Conservation (phyloP, 2,113 vertebrate genomes). For the Heterotilapia buettikoferi region DNA sequence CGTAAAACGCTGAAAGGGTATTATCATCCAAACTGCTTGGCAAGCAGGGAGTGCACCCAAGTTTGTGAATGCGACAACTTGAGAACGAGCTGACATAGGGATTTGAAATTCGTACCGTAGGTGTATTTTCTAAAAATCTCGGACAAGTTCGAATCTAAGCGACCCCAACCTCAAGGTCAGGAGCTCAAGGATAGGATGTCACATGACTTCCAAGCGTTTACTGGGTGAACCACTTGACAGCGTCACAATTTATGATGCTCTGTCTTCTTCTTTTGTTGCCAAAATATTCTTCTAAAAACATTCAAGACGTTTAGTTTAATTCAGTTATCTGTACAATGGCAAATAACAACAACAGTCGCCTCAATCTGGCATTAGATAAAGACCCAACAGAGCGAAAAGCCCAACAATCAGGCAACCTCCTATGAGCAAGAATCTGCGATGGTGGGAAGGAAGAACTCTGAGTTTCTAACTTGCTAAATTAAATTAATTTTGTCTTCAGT, state of each 20-base stretch:
- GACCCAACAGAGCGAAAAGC: not conserved
- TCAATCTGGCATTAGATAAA: not conserved
- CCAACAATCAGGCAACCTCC: not conserved
- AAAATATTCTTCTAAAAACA: not conserved
- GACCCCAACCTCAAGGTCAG: not conserved
- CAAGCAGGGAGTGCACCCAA: not conserved
- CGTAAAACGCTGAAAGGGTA: not conserved
- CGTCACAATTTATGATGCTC: not conserved
- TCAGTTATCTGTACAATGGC: not conserved
- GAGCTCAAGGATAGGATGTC: not conserved
- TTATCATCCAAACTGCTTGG: not conserved
- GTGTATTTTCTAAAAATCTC: not conserved
- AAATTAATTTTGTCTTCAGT: not conserved
- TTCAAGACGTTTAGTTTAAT: not conserved
- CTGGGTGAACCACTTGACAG: not conserved
- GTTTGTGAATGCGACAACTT: not conserved
- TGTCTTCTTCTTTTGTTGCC: not conserved
- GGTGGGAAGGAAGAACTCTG: not conserved
- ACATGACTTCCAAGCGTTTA: not conserved
- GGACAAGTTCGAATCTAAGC: not conserved
- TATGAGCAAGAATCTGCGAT: not conserved
- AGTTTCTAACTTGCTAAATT: not conserved
- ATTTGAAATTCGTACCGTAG: accelerated
- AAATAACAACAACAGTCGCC: not conserved
- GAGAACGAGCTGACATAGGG: not conserved